These are phyloP conservation scores for Pachypanchax playfairii DNA, from an alignment of 2,113 vertebrate genomes.

Conservation along the genomic window DNA sequence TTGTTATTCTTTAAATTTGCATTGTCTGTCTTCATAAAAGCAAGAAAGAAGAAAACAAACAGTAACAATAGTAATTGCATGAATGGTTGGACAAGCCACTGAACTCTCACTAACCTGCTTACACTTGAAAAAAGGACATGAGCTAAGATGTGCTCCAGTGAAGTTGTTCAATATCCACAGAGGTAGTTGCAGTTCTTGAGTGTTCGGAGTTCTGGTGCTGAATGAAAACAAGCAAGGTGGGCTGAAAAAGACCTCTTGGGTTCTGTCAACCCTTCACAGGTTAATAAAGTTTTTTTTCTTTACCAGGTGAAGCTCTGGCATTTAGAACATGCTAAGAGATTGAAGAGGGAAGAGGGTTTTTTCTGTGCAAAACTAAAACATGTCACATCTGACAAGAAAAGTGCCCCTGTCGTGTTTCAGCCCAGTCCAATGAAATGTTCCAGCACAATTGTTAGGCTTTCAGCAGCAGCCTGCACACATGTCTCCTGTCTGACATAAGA, in stretches of 20 bases:
- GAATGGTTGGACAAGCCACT: constrained; percentile 12
- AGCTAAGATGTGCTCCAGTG: constrained; percentile 24
- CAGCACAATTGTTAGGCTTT: constrained; percentile 53
- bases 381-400: constrained; percentile 45
- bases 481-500: constrained; percentile 61
- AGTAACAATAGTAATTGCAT: too few species aligned
- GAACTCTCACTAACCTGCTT: constrained; percentile 3
- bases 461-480: constrained; percentile 36
- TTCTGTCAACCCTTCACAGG: constrained; percentile 8
- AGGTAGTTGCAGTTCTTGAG: constrained; percentile 41
- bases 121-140: constrained; percentile 34
- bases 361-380: constrained; percentile 39
- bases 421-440: constrained; percentile 49
- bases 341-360: constrained; percentile 8
- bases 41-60: too few species aligned
- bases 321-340: constrained; percentile 4
- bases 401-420: constrained; percentile 22
- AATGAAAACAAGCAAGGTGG: constrained; percentile 23
- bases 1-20: too few species aligned
- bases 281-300: constrained; percentile 6
- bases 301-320: constrained; percentile 9
- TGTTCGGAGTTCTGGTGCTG: constrained; percentile 23
- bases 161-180: constrained; percentile 31
- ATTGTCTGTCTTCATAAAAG: too few species aligned
- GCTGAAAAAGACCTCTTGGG: constrained; percentile 26